phyloP scores from a whole-genome alignment of 2,113 vertebrate species.

The Zosterops borbonicus region DNA sequence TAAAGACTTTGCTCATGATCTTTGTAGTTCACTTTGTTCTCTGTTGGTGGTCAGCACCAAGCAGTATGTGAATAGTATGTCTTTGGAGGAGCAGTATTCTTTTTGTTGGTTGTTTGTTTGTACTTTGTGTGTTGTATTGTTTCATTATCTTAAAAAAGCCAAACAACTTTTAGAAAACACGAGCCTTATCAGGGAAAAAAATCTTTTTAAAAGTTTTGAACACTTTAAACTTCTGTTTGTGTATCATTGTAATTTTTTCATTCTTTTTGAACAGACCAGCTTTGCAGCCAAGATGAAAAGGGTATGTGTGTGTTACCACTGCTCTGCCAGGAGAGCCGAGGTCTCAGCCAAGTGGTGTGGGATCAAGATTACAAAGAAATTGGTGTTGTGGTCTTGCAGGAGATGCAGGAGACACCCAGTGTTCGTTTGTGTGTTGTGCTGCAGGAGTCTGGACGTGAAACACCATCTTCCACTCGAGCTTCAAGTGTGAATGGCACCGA shows the following conservation, averaged over 20 bases:
- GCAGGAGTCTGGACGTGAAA: constrained; percentile 86
- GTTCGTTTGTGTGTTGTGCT: constrained; percentile 9
- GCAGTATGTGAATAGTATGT: neutral
- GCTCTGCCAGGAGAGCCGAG: neutral
- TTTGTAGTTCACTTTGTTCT: neutral
- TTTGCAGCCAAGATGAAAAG: constrained; percentile 10
- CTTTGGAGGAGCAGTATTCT: neutral
- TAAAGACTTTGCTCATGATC: neutral
- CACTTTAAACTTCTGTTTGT: neutral
- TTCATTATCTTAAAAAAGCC: neutral
- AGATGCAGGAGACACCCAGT: neutral
- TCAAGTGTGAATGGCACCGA: constrained; percentile 95
- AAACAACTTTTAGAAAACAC: neutral
- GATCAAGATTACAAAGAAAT: neutral
- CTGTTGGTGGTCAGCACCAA: neutral
- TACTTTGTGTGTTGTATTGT: neutral
- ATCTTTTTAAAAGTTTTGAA: neutral
- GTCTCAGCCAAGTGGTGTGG: neutral
- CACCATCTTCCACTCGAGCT: constrained; percentile 81
- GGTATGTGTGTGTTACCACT: neutral
- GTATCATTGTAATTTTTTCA: neutral
- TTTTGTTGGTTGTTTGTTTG: neutral
- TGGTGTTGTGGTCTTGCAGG: neutral
- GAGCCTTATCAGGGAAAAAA: neutral
- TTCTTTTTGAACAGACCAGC: neutral